A percentile compares a stretch with the other conserved stretches of the same genome.
These are phyloP conservation scores for Globicephala melas DNA, from an alignment of 2,113 vertebrate species.

Conservation along the genomic window DNA sequence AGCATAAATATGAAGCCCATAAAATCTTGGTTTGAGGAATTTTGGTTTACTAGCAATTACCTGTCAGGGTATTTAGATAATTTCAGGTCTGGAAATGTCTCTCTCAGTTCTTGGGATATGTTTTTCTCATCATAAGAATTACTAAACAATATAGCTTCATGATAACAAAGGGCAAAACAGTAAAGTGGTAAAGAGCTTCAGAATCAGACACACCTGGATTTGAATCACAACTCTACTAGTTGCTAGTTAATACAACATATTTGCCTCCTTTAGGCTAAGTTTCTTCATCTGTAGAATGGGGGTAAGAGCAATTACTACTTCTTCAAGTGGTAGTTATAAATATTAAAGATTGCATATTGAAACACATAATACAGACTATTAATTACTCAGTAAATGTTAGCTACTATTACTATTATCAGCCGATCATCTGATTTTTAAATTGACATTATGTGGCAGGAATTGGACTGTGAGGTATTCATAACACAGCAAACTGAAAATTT, in stretches of 20 bases:
- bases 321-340: neutral
- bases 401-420: neutral
- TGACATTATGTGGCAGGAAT: neutral
- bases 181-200: neutral
- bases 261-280: neutral
- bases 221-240: neutral
- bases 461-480: neutral
- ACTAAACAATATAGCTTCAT: neutral
- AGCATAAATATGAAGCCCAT: neutral
- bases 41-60: neutral
- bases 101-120: neutral
- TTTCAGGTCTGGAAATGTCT: neutral
- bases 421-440: slow-evolving; percentile 8
- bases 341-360: neutral
- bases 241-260: neutral
- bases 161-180: neutral
- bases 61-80: neutral
- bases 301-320: neutral
- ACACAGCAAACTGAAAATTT: neutral
- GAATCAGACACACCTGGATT: neutral
- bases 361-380: neutral
- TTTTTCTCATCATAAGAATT: neutral
- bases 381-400: neutral
- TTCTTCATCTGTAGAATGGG: neutral
- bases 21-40: neutral